A percentile compares a stretch with the other conserved stretches of the same genome.
Conservation (phyloP, 2,113 vertebrate genomes). For the Misgurnus mizolepis region DNA sequence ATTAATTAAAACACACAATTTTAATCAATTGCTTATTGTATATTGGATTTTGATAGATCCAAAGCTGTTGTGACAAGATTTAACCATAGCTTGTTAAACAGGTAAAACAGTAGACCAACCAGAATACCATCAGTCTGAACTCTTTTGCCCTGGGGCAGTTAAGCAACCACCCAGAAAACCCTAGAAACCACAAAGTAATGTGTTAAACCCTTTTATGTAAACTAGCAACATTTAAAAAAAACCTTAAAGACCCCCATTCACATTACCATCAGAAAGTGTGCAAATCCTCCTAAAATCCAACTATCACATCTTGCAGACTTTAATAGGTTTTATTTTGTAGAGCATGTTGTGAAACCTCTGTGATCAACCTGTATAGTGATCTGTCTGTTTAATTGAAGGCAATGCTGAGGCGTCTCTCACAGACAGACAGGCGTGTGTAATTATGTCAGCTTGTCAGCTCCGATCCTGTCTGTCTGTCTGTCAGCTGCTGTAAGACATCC, state of each 20-base stretch:
- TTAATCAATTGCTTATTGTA: no score
- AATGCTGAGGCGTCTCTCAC: slow-evolving; percentile 68
- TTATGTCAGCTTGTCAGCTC: slow-evolving; percentile 75
- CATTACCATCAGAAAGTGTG: background rate
- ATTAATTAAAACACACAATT: no score
- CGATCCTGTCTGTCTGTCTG: slow-evolving; percentile 61
- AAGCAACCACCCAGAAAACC: background rate
- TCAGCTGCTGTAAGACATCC: slow-evolving; percentile 50
- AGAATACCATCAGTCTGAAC: background rate
- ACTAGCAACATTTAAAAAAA: no score
- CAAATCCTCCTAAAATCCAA: slow-evolving; percentile 31
- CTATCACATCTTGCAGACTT: slow-evolving; percentile 19
- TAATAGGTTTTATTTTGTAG: slow-evolving; percentile 24
- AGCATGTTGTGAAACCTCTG: slow-evolving; percentile 26
- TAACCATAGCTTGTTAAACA: no score
- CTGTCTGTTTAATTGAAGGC: slow-evolving; percentile 71
- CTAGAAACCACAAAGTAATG: background rate
- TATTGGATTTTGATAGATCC: no score
- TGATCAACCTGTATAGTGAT: slow-evolving; percentile 64
- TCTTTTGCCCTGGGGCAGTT: no score
- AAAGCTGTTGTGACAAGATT: no score
- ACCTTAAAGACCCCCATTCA: no score
- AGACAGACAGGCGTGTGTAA: slow-evolving; percentile 72
- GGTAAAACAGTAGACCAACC: background rate
- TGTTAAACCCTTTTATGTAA: background rate